Evolutionary conservation across 2,113 vertebrate species (phyloP), one percentile per base, ranked within the genome.

Genomic region (Prolemur simus): DNA sequence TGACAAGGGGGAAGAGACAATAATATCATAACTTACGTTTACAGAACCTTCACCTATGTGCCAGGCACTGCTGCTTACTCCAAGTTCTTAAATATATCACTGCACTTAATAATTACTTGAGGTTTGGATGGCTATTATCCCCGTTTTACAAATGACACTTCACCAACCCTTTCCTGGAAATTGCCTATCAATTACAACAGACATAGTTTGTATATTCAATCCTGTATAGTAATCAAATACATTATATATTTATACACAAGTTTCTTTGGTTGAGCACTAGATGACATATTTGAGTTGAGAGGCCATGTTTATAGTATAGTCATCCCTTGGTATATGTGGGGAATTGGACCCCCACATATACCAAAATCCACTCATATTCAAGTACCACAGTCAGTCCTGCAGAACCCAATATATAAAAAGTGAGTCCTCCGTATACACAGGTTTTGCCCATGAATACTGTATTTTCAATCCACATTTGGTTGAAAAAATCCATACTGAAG

Each of bases 61-160:
- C 64, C 81, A 85, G 56, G 1, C 0, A 71, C 10, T 52, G 7
- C 25, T 81, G 64, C 64, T 34, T 87, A 45, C n/a, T 56, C 11
- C 52, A 83, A 94, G 97, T 37, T 14, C 87, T 94, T 76, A 39
- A 89, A 90, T 49, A 37, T 52, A 89, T n/a, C 76, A 0, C 69
- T 49, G 66, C 10, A 94, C 49, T 17, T 82, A 86, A 81, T 92
- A 97, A 97, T 37, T 77, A 71, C 84, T 45, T 82, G 23, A 80
- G 21, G 69, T 73, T 84, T 32, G 11, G n/a, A 56, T 47, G 25
- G 47, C n/a, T 68, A 66, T n/a, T n/a, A 68, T 7, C 18, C 49
- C 39, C 54, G 29, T 63, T 63, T 63, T 63, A 63, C 60, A 63
- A 63, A 63, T 63, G 60, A 63, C 10, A 63, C 11, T 63, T 84